These are phyloP conservation scores for Syngnathus typhle DNA, from an alignment of 2,113 vertebrate genomes.

Conservation along the genomic window DNA sequence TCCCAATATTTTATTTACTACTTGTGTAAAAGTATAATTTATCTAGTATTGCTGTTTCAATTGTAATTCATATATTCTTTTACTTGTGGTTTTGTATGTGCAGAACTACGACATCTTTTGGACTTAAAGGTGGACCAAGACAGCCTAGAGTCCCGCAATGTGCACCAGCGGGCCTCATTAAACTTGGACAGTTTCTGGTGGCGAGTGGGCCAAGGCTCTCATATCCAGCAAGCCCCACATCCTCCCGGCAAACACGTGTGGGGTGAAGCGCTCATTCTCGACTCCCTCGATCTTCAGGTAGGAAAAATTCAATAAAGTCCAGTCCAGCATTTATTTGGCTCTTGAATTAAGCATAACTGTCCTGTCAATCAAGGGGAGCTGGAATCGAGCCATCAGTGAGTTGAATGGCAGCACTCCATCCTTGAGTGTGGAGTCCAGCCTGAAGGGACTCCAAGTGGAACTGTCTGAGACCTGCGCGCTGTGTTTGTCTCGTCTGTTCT, in stretches of 20 bases:
- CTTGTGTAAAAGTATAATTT: constrained; percentile 2
- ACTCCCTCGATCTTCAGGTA: constrained; percentile 87
- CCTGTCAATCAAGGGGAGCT: constrained; percentile 76
- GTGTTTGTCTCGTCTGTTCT: constrained; percentile 84
- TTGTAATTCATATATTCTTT: not conserved
- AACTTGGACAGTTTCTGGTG: constrained; percentile 91
- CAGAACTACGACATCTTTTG: constrained; percentile 70
- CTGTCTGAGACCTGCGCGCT: constrained; percentile 85
- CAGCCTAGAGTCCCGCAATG: constrained; percentile 72
- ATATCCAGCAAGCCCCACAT: constrained; percentile 91
- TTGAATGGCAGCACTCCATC: constrained; percentile 70
- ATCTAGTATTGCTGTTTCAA: not conserved
- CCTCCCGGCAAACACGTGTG: constrained; percentile 92
- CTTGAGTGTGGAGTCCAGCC: constrained; percentile 79
- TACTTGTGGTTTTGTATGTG: constrained; percentile 1
- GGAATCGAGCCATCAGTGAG: constrained; percentile 74
- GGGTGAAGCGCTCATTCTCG: constrained; percentile 90
- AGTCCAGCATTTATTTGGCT: not conserved
- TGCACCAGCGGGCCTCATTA: constrained; percentile 81
- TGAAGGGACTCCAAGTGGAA: constrained; percentile 88
- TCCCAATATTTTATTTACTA: not conserved
- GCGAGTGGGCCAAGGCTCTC: constrained; percentile 93
- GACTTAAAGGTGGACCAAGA: constrained; percentile 71
- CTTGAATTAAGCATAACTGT: not conserved
- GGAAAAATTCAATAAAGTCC: not conserved